Base-by-base conservation (phyloP, 2,888 invertebrate species). In the Patella pellucida region DNA sequence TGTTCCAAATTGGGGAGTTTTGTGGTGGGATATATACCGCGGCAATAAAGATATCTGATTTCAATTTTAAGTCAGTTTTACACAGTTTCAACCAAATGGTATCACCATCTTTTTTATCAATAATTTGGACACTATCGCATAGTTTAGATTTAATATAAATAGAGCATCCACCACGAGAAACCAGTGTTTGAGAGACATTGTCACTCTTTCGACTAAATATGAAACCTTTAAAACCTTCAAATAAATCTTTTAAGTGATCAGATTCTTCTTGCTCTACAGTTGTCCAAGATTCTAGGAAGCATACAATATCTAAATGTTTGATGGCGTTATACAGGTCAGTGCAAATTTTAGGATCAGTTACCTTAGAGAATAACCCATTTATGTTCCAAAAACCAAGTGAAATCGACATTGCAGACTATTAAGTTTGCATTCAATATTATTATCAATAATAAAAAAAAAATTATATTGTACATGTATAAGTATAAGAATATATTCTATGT, bases 31-130 rank as follows among this genome's bases (percentile, higher is more conserved):
- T 52, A 27, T 73, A 74, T 52, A 62, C 68, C n/a, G 68, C 31
- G 71, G 73, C 73, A 41, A 76, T 51, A 52, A 70, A 76, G 19
- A 76, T n/a, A 23, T 76, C 76, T 52, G 67, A 50, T 73, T 70
- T 16, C 15, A 76, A 27, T 54, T 71, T 31, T 50, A 76, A 74
- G 54, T 56, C 70, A 1, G 41, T n/a, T 67, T 76, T 76, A 16
- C 73, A 70, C 16, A 73, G 31, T 27, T 76, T 70, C 4, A 76
- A 11, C 76, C 73, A 76, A 19, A 56, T 19, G 19, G 19, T 56
- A 12, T 56, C 56, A 16, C 56, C 56, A 56, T 56, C 56, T 5
- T 56, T 56, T 16, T 56, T 19, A 16, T 56, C 19, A 19, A 19
- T 56, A 19, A 56, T 15, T 56, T 56, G n/a, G 19, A 56, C 19